phyloP scores from a whole-genome alignment of 2,797 vertebrate species.

The Pipistrellus pygmaeus region DNA sequence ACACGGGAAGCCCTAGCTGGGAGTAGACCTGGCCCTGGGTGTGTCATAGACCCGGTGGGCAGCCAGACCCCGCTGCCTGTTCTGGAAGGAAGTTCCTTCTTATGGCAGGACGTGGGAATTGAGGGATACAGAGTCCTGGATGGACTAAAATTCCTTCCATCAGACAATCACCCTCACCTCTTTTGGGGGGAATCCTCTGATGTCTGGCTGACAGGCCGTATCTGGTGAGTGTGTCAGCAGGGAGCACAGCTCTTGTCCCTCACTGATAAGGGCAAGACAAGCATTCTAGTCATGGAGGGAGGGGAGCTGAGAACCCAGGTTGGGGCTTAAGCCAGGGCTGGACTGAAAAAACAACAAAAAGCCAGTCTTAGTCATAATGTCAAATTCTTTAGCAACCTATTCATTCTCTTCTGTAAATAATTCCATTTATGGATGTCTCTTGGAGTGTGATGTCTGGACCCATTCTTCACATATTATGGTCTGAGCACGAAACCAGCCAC shows the following conservation, averaged over 20 bases:
- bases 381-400: neutral
- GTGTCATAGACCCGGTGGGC: neutral
- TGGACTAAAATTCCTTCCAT: neutral
- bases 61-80: neutral
- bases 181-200: neutral
- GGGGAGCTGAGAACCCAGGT: neutral
- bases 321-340: neutral
- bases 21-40: neutral
- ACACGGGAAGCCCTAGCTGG: neutral
- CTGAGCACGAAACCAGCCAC: neutral
- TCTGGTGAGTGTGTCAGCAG: neutral
- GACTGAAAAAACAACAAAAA: neutral
- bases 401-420: neutral
- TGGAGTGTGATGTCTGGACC: neutral
- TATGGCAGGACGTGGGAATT: neutral
- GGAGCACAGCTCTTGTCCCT: neutral
- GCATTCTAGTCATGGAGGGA: neutral
- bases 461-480: neutral
- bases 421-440: neutral
- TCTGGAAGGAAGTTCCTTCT: neutral
- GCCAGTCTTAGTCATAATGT: neutral
- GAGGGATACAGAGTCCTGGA: neutral
- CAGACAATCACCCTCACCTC: neutral
- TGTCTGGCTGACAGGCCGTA: no score
- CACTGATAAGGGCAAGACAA: neutral